Evolutionary conservation across 2,113 vertebrate genomes (phyloP), one percentile per base, ranked within the genome.

Genomic region (Anolis carolinensis): DNA sequence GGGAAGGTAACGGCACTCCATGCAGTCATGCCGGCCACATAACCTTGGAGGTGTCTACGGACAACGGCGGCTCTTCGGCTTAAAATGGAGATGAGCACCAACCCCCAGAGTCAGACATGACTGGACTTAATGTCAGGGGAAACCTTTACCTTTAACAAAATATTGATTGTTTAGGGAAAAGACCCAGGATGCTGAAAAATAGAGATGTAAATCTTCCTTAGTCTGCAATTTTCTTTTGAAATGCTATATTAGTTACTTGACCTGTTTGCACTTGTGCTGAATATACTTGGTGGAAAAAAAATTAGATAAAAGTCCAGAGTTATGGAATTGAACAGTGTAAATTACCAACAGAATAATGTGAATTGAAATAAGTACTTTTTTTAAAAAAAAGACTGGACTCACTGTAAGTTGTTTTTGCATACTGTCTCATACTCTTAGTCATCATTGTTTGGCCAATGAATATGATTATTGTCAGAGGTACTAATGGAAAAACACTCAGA

Each of bases 391-490:
- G 72, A 20, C 27, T 82, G 78, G 79, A 67, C 25, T 71, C 78
- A 62, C 78, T 79, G 39, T 85, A 79, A 92, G 68, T 18, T 76
- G 7, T 75, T 2, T 87, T 82, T 88, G 21, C 73, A 62, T 62
- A 67, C 82, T 88, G 68, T 82, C 39, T n/a, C 71, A 86, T 50
- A 83, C 80, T 21, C 82, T 93, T 88, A 88, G 81, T 86, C 88
- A 88, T 91, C 81, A 78, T 74, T 89, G 76, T 27, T 87, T 88
- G 92, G 86, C 7, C 79, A 62, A 65, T 92, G 82, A 55, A 86
- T 75, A 65, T 36, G 65, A 89, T 73, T 27, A 62, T 77, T 48
- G 48, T 86, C 48, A 18, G 70, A 65, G 62, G 83, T 65, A 89
- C 34, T 55, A 55, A 81, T 86, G 71, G 68, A 88, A 88, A 82